Percentiles rank a stretch among this genome's conserved stretches.
These are phyloP conservation scores for Limenitis camilla DNA, from an alignment of 2,888 invertebrate species.

Conservation along the genomic window DNA sequence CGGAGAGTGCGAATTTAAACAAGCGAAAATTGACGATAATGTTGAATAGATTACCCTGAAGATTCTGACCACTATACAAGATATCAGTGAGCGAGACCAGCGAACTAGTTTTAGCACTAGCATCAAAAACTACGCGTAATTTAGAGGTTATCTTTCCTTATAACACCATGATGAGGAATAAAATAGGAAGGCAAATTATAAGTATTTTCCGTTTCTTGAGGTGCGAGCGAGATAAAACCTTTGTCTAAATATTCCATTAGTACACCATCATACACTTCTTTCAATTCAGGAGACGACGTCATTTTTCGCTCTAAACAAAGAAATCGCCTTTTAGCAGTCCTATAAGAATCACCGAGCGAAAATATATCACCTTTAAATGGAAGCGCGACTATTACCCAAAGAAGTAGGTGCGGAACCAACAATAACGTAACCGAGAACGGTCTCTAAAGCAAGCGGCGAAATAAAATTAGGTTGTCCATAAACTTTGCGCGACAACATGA, in stretches of 20 bases:
- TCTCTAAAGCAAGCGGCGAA: conserved; percentile 4
- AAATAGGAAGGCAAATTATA: conserved; percentile 3
- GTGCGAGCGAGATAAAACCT: conserved; percentile 1
- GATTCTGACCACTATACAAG: conserved; percentile 2
- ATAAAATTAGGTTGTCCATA: background rate
- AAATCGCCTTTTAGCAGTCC: conserved; percentile 4
- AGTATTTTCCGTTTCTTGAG: background rate
- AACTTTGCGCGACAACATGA: conserved; percentile 7
- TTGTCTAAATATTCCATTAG: conserved; percentile 14
- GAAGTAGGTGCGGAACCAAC: conserved; percentile 3
- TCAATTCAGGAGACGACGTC: background rate
- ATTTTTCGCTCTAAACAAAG: conserved; percentile 14
- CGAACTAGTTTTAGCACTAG: background rate
- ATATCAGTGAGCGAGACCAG: background rate
- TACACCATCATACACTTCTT: conserved; percentile 9
- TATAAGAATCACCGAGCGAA: background rate
- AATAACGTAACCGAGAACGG: conserved; percentile 17
- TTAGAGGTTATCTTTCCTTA: conserved; percentile 1
- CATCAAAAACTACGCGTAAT: conserved; percentile 2
- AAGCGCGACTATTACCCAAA: conserved; percentile 1
- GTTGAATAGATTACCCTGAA: conserved; percentile 9
- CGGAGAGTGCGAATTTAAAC: conserved; percentile 3
- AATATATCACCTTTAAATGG: conserved; percentile 9
- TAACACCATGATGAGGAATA: conserved; percentile 11
- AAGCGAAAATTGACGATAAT: conserved; percentile 7